These are phyloP conservation scores for Buteo buteo DNA, from an alignment of 2,113 vertebrate species.

Conservation along the genomic window DNA sequence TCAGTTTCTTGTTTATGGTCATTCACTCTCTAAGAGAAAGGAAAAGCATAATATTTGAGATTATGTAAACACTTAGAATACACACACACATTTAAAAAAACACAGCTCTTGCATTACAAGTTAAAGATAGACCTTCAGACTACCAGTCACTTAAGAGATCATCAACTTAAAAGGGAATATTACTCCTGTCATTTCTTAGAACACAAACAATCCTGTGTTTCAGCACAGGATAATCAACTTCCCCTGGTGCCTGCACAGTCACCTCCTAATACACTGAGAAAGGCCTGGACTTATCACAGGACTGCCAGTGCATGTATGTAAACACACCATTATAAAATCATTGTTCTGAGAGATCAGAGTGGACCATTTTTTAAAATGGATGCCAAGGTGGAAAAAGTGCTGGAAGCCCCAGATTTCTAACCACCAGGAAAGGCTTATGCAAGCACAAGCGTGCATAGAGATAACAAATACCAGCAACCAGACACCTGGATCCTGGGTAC, in stretches of 20 bases:
- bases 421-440: neutral
- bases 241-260: neutral
- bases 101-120: neutral
- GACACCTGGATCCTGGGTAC: neutral
- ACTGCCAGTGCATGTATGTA: neutral
- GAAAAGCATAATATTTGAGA: neutral
- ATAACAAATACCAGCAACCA: neutral
- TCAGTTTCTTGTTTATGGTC: conserved; percentile 49
- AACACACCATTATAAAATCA: neutral
- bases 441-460: neutral
- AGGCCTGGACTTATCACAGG: neutral
- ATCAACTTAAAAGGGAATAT: neutral
- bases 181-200: neutral
- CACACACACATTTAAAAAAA: neutral
- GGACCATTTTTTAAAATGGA: neutral
- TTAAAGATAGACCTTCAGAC: neutral
- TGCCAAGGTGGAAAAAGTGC: neutral
- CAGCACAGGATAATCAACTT: neutral
- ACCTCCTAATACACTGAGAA: neutral
- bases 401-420: neutral
- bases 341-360: neutral
- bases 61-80: neutral
- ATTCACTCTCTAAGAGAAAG: conserved; percentile 22
- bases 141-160: neutral
- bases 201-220: neutral